phyloP scores from a whole-genome alignment of 1,140 invertebrate genomes.

The Megalonaias nervosa region DNA sequence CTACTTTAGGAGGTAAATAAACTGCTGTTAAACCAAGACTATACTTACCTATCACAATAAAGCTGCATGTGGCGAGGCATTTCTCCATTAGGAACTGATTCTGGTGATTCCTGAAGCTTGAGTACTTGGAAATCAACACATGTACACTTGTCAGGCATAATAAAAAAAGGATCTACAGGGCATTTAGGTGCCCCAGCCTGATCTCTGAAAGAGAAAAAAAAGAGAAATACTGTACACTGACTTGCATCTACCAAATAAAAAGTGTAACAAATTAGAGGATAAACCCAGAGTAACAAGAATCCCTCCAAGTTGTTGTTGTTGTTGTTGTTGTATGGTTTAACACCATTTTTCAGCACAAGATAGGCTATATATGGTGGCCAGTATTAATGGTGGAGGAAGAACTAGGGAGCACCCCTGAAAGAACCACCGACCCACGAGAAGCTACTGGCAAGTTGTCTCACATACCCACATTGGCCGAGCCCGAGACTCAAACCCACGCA shows the following conservation, averaged over 20 bases:
- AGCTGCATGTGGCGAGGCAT: slow-evolving; percentile 97
- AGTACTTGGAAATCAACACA: slow-evolving; percentile 93
- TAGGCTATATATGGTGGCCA: too few relatives aligned
- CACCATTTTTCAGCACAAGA: too few relatives aligned
- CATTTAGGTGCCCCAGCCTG: slow-evolving; percentile 86
- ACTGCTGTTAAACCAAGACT: neutral
- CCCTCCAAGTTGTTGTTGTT: too few relatives aligned
- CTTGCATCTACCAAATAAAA: neutral
- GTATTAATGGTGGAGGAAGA: too few relatives aligned
- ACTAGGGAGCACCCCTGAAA: too few relatives aligned
- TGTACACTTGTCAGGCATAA: slow-evolving; percentile 96
- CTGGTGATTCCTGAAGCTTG: slow-evolving; percentile 97
- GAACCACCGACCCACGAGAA: too few relatives aligned
- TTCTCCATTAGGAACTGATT: slow-evolving; percentile 98
- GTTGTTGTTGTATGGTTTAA: too few relatives aligned
- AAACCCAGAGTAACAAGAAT: neutral
- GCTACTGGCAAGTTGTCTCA: too few relatives aligned
- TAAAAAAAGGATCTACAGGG: slow-evolving; percentile 98
- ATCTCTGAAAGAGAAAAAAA: slow-evolving; percentile 75
- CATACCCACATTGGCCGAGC: too few relatives aligned
- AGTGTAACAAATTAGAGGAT: neutral
- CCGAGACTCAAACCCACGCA: too few relatives aligned
- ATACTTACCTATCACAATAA: slow-evolving; percentile 87
- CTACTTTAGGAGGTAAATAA: neutral
- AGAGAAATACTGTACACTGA: slow-evolving; percentile 12